A percentile compares a stretch with the other conserved stretches of the same genome.
These are phyloP conservation scores for Patiria miniata DNA, from an alignment of 35 echinoderm and acorn worm species.

Conservation along the genomic window DNA sequence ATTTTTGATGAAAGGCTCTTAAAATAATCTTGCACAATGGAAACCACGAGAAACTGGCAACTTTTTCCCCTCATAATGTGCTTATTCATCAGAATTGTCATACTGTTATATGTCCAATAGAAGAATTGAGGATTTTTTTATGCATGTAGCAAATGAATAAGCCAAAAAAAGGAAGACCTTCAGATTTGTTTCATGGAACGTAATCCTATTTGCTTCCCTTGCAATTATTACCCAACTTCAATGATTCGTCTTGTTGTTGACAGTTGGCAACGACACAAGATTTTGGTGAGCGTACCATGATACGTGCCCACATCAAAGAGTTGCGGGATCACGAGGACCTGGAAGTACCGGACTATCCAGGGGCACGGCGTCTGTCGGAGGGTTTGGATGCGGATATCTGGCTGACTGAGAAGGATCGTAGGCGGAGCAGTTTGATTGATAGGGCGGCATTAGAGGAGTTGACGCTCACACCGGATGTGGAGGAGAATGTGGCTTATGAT, in stretches of 20 bases:
- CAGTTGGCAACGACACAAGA: not conserved
- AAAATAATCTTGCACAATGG: too few species aligned
- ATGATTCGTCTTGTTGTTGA: not conserved
- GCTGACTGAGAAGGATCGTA: constrained; percentile 25
- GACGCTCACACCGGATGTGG: not conserved
- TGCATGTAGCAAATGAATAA: too few species aligned
- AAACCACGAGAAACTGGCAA: too few species aligned
- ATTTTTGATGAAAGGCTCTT: too few species aligned
- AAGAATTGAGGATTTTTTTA: too few species aligned
- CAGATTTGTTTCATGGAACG: too few species aligned
- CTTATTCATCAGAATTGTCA: too few species aligned
- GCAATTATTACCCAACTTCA: too few species aligned
- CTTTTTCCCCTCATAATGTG: too few species aligned
- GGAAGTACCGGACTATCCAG: not conserved
- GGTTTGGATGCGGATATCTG: not conserved
- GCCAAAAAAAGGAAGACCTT: too few species aligned
- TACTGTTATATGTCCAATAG: too few species aligned
- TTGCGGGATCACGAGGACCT: not conserved
- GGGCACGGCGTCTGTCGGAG: not conserved
- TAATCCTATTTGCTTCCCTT: too few species aligned
- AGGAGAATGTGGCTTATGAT: constrained; percentile 13
- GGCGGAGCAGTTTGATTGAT: not conserved
- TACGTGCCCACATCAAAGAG: constrained; percentile 22
- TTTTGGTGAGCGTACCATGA: constrained; percentile 36
- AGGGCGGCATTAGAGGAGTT: not conserved